Base-by-base conservation (phyloP, 2,113 vertebrate genomes). In the Synchiropus splendidus region DNA sequence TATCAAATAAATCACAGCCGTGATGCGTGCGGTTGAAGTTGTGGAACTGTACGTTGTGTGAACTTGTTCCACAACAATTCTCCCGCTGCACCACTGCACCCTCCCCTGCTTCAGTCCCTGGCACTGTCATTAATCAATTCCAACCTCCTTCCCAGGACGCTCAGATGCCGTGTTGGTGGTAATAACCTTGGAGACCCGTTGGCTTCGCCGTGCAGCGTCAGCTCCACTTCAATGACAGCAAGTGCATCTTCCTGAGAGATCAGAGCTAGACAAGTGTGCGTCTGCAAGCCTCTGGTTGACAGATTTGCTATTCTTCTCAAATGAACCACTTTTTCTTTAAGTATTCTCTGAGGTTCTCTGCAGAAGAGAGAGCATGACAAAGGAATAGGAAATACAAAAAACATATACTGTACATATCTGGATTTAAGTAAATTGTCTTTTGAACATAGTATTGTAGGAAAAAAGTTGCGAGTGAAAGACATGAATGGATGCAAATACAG, bases 81-180 rank as follows among this genome's bases (percentile, higher is more conserved):
- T 43, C 50, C 58, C 67, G 58, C 61, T 58, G 44, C 62, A 44
- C 50, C 46, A 31, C 49, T 53, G 43, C 41, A 46, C 21, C 46
- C 54, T 51, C 39, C 42, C 48, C 52, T 49, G 45, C 49, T 56
- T 42, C 9, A 8, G 58, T 65, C 35, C 37, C 33, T 12, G 48
- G 53, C 61, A 48, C 47, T 21, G 65, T 61, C 75, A 82, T 82
- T 75, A 78, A 78, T 82, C 77, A 80, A 72, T 70, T 58, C 59
- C 61, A 59, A 54, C 62, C 64, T 63, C 39, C 40, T 67, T 70
- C 76, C 75, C 72, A 44, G 42, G 52, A 59, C 41, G 39, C 56
- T 43, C 33, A 53, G 63, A 72, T 37, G 34, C 61, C 27, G 57
- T 69, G 71, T 68, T 63, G 51, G 58, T 63, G 41, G 64, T 78